These are phyloP conservation scores for Venusia cambrica DNA, from an alignment of 2,888 invertebrate species.

Conservation along the genomic window DNA sequence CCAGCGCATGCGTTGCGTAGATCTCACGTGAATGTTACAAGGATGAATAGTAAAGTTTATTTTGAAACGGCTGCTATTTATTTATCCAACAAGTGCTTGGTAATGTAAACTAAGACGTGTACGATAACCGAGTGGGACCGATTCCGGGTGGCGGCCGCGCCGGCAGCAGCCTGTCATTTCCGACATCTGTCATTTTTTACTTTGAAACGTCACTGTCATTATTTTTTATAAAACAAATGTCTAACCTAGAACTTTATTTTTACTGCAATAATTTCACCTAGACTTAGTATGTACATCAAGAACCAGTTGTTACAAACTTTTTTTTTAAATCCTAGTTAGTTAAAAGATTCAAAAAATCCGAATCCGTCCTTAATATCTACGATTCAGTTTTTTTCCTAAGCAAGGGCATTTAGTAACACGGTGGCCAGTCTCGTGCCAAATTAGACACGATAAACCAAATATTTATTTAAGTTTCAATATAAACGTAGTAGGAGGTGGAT, in stretches of 20 bases:
- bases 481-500: conserved; percentile 78
- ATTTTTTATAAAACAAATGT: no score
- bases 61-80: conserved; percentile 71
- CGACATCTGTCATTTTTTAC: conserved; percentile 48
- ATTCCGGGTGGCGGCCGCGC: conserved; percentile 43
- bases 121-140: conserved; percentile 49
- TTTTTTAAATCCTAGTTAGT: no score
- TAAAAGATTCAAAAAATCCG: no score
- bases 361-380: no score
- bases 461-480: conserved; percentile 79
- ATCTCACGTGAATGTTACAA: conserved; percentile 69
- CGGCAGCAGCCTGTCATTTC: conserved; percentile 41
- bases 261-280: neutral
- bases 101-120: conserved; percentile 61
- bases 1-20: no score
- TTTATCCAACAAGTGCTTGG: conserved; percentile 77
- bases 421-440: conserved; percentile 72
- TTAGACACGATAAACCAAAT: conserved; percentile 78
- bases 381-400: conserved; percentile 10
- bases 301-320: no score
- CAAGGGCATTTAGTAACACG: conserved; percentile 47
- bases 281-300: no score
- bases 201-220: conserved; percentile 40
- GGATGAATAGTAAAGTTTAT: conserved; percentile 71
- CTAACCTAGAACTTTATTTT: no score